These are phyloP conservation scores for Lepetodrilus schrolli DNA, from an alignment of 2,888 invertebrate species.

Conservation along the genomic window DNA sequence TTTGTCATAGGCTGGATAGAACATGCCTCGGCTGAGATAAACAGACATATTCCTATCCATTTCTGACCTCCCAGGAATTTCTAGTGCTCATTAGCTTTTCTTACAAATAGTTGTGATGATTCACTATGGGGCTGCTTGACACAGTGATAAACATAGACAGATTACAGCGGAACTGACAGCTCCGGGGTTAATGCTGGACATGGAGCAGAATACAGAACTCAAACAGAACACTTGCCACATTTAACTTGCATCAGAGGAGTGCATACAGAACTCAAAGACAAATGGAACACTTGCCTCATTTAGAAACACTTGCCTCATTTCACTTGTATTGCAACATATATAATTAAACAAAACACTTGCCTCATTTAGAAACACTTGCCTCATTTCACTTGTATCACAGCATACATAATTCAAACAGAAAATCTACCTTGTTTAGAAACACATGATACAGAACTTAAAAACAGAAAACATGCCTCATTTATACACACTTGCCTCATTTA, in stretches of 20 bases:
- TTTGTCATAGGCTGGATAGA: not conserved
- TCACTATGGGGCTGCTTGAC: not conserved
- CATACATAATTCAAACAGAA: too few species aligned
- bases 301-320: too few species aligned
- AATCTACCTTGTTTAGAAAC: too few species aligned
- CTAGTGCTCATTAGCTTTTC: conserved; percentile 10
- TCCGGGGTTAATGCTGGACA: not conserved
- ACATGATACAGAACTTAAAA: too few species aligned
- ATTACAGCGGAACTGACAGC: not conserved
- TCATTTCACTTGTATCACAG: too few species aligned
- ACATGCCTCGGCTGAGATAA: not conserved
- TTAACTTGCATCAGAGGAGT: too few species aligned
- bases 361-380: too few species aligned
- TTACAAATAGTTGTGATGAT: conserved; percentile 16
- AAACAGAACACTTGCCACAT: not conserved
- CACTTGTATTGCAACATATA: too few species aligned
- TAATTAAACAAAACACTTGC: too few species aligned
- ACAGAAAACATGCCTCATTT: too few species aligned
- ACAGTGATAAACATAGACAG: not conserved
- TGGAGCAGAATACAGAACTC: not conserved
- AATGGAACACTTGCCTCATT: not conserved
- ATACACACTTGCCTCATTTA: too few species aligned
- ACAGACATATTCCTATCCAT: not conserved
- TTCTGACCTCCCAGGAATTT: conserved; percentile 4
- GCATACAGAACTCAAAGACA: too few species aligned